These are phyloP conservation scores for Proteles cristata DNA, from an alignment of 2,113 vertebrate species.

Conservation along the genomic window DNA sequence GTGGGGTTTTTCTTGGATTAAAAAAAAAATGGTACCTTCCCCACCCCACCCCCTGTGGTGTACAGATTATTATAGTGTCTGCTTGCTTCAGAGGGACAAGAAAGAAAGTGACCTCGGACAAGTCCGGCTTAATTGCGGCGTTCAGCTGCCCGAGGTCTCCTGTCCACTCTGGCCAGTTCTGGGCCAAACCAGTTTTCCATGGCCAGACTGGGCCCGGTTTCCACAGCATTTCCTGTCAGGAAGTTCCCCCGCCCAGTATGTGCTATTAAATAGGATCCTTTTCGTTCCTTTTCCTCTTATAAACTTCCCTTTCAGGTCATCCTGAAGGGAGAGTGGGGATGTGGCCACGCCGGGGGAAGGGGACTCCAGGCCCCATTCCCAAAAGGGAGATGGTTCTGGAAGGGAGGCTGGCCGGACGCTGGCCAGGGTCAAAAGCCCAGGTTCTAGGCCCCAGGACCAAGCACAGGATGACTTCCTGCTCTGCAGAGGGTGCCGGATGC, in stretches of 20 bases:
- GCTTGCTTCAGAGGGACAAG: slow-evolving; percentile 46
- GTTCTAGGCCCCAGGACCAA: not conserved
- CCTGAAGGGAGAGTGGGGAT: slow-evolving; percentile 47
- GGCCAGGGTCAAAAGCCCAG: not conserved
- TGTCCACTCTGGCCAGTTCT: slow-evolving; percentile 79
- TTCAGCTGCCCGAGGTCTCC: slow-evolving; percentile 57
- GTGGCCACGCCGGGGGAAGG: slow-evolving; percentile 23
- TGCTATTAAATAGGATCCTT: slow-evolving; percentile 75
- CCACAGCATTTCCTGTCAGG: slow-evolving; percentile 81
- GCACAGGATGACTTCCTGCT: not conserved
- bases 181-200: slow-evolving; percentile 88
- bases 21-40: slow-evolving; percentile 39
- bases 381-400: not conserved
- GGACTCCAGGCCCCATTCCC: not conserved
- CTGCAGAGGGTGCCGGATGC: not conserved
- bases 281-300: slow-evolving; percentile 83
- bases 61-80: slow-evolving; percentile 70
- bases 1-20: slow-evolving; percentile 48
- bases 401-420: not conserved
- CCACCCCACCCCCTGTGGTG: not conserved
- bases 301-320: slow-evolving; percentile 78
- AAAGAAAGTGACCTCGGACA: slow-evolving; percentile 44
- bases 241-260: slow-evolving; percentile 86
- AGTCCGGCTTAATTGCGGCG: slow-evolving; percentile 65
- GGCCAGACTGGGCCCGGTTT: slow-evolving; percentile 84